These are phyloP conservation scores for Dryadula phaetusa DNA, from an alignment of 2,888 invertebrate species.

Conservation along the genomic window DNA sequence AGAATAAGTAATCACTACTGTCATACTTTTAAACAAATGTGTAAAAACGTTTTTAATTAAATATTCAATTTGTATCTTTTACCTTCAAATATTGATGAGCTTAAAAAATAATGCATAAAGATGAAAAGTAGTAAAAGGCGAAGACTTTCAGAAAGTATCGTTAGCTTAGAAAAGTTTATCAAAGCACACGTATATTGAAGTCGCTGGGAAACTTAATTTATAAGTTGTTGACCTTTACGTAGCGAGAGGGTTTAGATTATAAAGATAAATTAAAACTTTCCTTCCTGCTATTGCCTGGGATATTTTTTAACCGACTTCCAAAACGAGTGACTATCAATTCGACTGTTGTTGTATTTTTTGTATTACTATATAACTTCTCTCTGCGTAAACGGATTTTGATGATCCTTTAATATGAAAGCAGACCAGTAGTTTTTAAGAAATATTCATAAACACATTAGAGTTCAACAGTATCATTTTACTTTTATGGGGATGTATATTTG, in stretches of 20 bases:
- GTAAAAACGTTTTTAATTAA: background rate
- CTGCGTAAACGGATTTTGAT: too few relatives aligned
- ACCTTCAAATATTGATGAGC: slow-evolving; percentile 1
- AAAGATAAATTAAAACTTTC: slow-evolving; percentile 20
- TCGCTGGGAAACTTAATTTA: slow-evolving; percentile 13
- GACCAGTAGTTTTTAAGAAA: too few relatives aligned
- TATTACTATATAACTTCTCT: too few relatives aligned
- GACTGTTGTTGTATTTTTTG: too few relatives aligned
- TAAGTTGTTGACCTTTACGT: slow-evolving; percentile 16
- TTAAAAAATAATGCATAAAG: slow-evolving; percentile 9
- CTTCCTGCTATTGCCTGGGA: background rate
- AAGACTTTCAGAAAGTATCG: slow-evolving; percentile 13
- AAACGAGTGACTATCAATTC: too few relatives aligned
- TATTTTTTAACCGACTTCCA: background rate
- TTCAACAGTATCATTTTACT: too few relatives aligned
- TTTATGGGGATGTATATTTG: too few relatives aligned
- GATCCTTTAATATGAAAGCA: too few relatives aligned
- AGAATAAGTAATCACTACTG: too few relatives aligned
- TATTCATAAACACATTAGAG: too few relatives aligned
- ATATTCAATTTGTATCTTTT: background rate
- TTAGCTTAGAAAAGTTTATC: slow-evolving; percentile 22
- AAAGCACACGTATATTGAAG: slow-evolving; percentile 4
- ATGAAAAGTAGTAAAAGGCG: background rate
- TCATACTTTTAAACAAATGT: too few relatives aligned
- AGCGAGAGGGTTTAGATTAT: slow-evolving; percentile 17